These are phyloP conservation scores for Phataginus tetradactyla DNA, from an alignment of 2,797 vertebrate genomes.

Conservation along the genomic window DNA sequence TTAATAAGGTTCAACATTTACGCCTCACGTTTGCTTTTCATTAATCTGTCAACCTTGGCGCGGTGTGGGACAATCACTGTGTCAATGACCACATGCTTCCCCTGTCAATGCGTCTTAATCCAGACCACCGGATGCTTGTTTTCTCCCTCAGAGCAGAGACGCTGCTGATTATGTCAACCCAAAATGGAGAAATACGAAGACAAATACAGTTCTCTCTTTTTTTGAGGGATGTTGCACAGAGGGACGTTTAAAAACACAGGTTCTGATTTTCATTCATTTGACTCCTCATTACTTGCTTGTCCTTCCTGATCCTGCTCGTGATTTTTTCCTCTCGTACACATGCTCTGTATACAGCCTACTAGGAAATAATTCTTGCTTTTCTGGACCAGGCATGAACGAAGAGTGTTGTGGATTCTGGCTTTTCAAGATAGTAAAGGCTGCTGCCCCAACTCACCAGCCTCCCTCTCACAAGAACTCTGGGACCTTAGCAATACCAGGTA, in stretches of 20 bases:
- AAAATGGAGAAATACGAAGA: constrained; percentile 24
- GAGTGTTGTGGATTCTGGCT: not conserved
- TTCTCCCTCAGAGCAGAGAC: constrained; percentile 53
- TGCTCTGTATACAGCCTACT: not conserved
- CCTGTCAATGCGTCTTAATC: constrained; percentile 67
- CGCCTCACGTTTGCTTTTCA: not conserved
- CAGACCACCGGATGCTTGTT: constrained; percentile 60
- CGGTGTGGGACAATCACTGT: constrained; percentile 4
- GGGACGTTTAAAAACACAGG: constrained; percentile 33
- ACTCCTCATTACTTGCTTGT: not conserved
- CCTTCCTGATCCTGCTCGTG: not conserved
- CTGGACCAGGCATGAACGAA: not conserved
- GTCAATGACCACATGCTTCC: constrained; percentile 66
- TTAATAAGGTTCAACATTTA: not conserved
- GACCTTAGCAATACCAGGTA: not conserved
- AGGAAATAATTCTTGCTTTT: not conserved
- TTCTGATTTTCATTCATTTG: constrained; percentile 11
- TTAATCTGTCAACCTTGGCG: constrained; percentile 53
- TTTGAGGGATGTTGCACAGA: not conserved
- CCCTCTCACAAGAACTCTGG: not conserved
- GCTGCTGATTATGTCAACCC: constrained; percentile 49
- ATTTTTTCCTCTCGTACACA: not conserved
- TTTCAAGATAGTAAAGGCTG: not conserved
- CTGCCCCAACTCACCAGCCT: not conserved
- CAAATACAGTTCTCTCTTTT: constrained; percentile 40